Base-by-base conservation (phyloP, 2,888 invertebrate genomes). In the Hypsopygia costalis region DNA sequence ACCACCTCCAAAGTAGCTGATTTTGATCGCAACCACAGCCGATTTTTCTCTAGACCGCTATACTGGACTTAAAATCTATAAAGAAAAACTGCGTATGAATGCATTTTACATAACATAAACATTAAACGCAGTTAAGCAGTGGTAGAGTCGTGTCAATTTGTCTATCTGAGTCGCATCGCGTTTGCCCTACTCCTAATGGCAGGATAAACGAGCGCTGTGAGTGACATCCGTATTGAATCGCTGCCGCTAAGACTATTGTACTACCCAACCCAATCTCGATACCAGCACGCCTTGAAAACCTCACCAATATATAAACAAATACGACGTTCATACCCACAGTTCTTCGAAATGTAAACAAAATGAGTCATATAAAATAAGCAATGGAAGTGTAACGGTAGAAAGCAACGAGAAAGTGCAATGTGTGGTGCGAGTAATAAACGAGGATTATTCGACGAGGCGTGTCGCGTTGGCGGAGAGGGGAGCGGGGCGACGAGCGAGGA, bases 401-500 rank as follows among this genome's bases (percentile, higher is more conserved):
- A n/a, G 10, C 10, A 11, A 12, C 40, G 48, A 31, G 40, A 43
- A 39, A 41, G 39, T 20, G 33, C 27, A 8, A 12, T 20, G 27
- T 33, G 27, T 39, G 33, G 39, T 39, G 20, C 39, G 39, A 39
- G 28, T 16, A 9, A 8, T 8, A 43, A 12, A 35, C 38, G 46
- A 36, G 40, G 44, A 51, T 49, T 45, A 51, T 43, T 49, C 47
- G 58, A 36, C 58, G 62, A 63, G 62, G 66, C 67, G 67, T 64
- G 55, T 60, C 65, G 62, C 61, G 48, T 38, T 49, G 38, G 32
- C 61, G 59, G 58, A 65, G 58, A 69, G 69, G 72, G 69, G 70
- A 75, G 79, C 77, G 71, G 62, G 59, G 70, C 77, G 73, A 52
- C 52, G 77, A 77, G 75, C 77, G 73, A 77, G 63, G 55, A 76